Conservation (phyloP, 2,113 vertebrate species). For the Catharus fuscescens region DNA sequence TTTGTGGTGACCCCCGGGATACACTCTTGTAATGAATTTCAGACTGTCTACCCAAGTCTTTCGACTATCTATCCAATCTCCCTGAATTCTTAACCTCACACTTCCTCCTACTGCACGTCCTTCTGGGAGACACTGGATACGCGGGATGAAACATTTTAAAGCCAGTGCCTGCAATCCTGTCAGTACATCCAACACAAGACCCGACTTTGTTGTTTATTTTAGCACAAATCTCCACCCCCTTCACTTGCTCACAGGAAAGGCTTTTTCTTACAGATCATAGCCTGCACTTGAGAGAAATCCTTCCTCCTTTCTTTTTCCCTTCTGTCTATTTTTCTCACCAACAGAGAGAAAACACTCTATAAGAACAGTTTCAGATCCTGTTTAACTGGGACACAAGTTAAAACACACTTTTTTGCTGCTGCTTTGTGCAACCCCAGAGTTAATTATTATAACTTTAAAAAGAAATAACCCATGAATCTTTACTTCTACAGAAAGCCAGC, state of each 20-base stretch:
- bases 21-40: constrained; percentile 76
- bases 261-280: neutral
- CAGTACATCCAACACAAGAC: constrained; percentile 57
- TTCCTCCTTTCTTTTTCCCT: neutral
- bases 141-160: constrained; percentile 71
- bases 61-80: constrained; percentile 76
- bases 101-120: constrained; percentile 76
- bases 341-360: neutral
- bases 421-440: neutral
- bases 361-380: neutral
- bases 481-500: neutral
- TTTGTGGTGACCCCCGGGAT: constrained; percentile 67
- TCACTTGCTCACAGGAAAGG: constrained; percentile 73
- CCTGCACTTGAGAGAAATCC: neutral
- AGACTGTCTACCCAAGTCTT: constrained; percentile 59
- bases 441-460: neutral
- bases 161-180: constrained; percentile 51
- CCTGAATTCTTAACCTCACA: constrained; percentile 76
- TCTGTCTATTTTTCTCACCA: neutral
- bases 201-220: constrained; percentile 71
- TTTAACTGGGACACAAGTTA: neutral
- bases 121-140: constrained; percentile 81
- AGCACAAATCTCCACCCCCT: constrained; percentile 37
- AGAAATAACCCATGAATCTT: neutral
- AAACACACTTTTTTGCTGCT: neutral